Percentiles rank a stretch among this genome's conserved stretches.
Evolutionary conservation across 1,140 invertebrate genomes (phyloP).

Genomic region (Drosophila ananassae): DNA sequence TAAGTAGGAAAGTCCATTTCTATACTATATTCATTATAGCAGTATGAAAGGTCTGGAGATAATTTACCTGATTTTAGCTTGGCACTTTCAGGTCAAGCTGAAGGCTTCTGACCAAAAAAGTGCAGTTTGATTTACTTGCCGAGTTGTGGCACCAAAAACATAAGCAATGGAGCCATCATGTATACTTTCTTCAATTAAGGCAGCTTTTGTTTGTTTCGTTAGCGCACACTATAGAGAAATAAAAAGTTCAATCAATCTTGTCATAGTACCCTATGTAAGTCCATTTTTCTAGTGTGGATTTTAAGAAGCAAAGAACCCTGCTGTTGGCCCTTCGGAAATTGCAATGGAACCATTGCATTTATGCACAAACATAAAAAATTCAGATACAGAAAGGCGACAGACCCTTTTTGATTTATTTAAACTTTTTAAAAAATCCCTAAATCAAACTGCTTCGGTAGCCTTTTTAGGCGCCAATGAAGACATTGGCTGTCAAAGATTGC

Average conservation of each 20-base stretch:
- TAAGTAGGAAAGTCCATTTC: neutral
- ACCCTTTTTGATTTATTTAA: too few relatives aligned
- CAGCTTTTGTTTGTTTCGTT: slow-evolving; percentile 1
- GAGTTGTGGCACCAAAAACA: slow-evolving; percentile 10
- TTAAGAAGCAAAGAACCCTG: neutral
- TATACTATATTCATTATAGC: too few relatives aligned
- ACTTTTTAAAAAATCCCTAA: neutral
- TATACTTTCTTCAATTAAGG: slow-evolving; percentile 36
- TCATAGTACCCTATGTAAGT: neutral
- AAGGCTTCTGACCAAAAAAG: neutral
- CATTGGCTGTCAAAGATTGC: slow-evolving; percentile 20
- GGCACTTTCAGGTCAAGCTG: too few relatives aligned
- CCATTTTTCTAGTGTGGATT: slow-evolving; percentile 22
- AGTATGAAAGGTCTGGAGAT: slow-evolving; percentile 21
- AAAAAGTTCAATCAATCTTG: neutral
- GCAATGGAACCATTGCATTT: neutral
- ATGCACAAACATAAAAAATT: neutral
- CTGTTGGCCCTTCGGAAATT: neutral
- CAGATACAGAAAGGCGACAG: neutral
- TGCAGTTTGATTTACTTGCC: slow-evolving; percentile 7
- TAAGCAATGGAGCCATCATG: neutral
- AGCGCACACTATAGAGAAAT: slow-evolving; percentile 11
- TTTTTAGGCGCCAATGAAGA: slow-evolving; percentile 22
- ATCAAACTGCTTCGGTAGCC: neutral
- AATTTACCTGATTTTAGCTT: neutral